These are phyloP conservation scores for Listronotus oregonensis DNA, from an alignment of 1,140 invertebrate species.

Conservation along the genomic window DNA sequence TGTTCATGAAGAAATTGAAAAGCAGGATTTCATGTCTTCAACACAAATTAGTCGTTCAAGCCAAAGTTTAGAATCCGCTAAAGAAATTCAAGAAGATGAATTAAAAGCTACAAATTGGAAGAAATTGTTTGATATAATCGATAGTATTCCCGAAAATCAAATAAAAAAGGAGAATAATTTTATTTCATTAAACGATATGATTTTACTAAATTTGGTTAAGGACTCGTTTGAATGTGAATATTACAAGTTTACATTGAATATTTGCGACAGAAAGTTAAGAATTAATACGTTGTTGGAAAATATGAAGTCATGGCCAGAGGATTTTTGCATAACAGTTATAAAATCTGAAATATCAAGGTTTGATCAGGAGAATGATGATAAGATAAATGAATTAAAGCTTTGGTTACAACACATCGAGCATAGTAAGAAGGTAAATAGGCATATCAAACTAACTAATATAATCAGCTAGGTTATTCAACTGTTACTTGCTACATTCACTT, in stretches of 20 bases:
- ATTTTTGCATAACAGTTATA: constrained; percentile 50
- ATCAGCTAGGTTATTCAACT: no score
- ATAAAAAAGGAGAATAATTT: constrained; percentile 39
- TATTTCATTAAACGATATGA: constrained; percentile 40
- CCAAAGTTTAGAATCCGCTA: constrained; percentile 46
- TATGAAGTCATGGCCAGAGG: constrained; percentile 49
- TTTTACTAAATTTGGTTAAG: constrained; percentile 46
- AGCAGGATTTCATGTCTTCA: constrained; percentile 18
- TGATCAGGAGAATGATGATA: constrained; percentile 19
- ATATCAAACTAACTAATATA: no score
- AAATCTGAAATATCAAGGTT: constrained; percentile 46
- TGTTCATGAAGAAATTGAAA: constrained; percentile 33
- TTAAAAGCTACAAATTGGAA: constrained; percentile 47
- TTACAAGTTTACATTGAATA: constrained; percentile 48
- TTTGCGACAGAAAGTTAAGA: constrained; percentile 48
- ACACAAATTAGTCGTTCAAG: constrained; percentile 21
- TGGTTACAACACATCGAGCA: constrained; percentile 60
- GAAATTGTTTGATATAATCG: constrained; percentile 44
- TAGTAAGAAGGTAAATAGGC: constrained; percentile 55
- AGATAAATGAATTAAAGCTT: constrained; percentile 48
- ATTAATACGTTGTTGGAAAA: constrained; percentile 54
- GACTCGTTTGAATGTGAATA: constrained; percentile 43
- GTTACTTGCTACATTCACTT: no score
- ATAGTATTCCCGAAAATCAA: constrained; percentile 50
- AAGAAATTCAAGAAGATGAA: constrained; percentile 54